Conservation (phyloP, 2,113 vertebrate genomes). For the Argyrosomus japonicus region DNA sequence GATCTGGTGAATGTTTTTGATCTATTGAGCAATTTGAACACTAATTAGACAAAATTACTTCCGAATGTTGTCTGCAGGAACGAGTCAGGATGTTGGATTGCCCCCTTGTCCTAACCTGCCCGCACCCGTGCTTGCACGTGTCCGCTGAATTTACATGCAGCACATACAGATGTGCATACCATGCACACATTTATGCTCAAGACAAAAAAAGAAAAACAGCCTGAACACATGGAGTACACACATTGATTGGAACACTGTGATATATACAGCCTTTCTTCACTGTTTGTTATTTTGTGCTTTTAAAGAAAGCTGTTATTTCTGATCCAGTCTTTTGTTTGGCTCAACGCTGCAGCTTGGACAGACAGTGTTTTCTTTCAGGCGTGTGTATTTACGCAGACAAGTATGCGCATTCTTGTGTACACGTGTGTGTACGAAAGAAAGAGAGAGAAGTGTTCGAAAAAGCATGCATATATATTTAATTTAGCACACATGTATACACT, state of each 20-base stretch:
- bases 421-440: neutral
- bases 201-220: neutral
- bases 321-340: conserved; percentile 64
- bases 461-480: conserved; percentile 40
- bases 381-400: conserved; percentile 32
- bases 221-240: neutral
- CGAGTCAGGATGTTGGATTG: conserved; percentile 44
- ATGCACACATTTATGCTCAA: neutral
- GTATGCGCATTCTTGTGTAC: conserved; percentile 21
- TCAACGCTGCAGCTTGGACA: neutral
- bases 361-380: conserved; percentile 40
- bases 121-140: conserved; percentile 19
- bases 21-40: conserved; percentile 67
- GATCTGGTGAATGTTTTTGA: conserved; percentile 67
- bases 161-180: conserved; percentile 41
- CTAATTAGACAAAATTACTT: conserved; percentile 81
- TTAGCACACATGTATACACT: conserved; percentile 24
- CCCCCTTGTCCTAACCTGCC: conserved; percentile 46
- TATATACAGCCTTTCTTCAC: neutral
- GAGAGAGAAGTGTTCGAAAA: conserved; percentile 27
- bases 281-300: conserved; percentile 47
- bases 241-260: neutral
- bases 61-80: conserved; percentile 69
- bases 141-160: conserved; percentile 40
- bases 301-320: conserved; percentile 28